A percentile compares a stretch with the other conserved stretches of the same genome.
Evolutionary conservation across 2,888 invertebrate genomes (phyloP).

Genomic region (Patella pellucida): DNA sequence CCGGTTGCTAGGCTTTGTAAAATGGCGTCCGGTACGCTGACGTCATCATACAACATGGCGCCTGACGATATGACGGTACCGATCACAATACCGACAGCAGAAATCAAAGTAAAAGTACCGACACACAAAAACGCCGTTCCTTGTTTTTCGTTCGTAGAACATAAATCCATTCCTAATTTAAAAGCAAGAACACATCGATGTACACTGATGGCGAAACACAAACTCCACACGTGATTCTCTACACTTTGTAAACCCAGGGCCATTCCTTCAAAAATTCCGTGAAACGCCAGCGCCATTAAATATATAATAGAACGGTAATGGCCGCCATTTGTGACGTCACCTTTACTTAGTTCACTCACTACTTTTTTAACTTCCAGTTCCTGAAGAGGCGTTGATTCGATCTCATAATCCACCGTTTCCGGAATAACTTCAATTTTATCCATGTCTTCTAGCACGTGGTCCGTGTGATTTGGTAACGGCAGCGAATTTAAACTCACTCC

Average conservation of each 20-base stretch:
- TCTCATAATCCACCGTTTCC: constrained; percentile 8
- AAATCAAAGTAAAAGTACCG: constrained; percentile 57
- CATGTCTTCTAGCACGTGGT: neutral
- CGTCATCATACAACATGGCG: constrained; percentile 57
- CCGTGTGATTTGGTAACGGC: constrained; percentile 3
- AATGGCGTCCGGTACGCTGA: constrained; percentile 60
- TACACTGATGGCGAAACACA: constrained; percentile 59
- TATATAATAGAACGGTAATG: constrained; percentile 58
- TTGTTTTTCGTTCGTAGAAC: constrained; percentile 54
- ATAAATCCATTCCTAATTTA: constrained; percentile 57
- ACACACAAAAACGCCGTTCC: constrained; percentile 57
- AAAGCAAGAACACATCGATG: constrained; percentile 62
- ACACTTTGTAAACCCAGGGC: constrained; percentile 56
- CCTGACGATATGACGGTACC: constrained; percentile 61
- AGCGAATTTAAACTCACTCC: constrained; percentile 4
- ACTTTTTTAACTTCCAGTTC: constrained; percentile 58
- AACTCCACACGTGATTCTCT: constrained; percentile 58
- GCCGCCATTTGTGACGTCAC: constrained; percentile 49
- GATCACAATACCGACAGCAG: constrained; percentile 57
- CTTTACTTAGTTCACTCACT: constrained; percentile 55
- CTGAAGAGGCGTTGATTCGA: constrained; percentile 19
- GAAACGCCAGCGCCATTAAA: constrained; percentile 60
- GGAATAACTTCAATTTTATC: constrained; percentile 3
- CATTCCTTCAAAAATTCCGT: constrained; percentile 65
- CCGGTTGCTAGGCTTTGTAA: constrained; percentile 62